Evolutionary conservation across 2,888 invertebrate genomes (phyloP), one percentile per base, ranked within the genome.

Genomic region (Zootermopsis nevadensis): DNA sequence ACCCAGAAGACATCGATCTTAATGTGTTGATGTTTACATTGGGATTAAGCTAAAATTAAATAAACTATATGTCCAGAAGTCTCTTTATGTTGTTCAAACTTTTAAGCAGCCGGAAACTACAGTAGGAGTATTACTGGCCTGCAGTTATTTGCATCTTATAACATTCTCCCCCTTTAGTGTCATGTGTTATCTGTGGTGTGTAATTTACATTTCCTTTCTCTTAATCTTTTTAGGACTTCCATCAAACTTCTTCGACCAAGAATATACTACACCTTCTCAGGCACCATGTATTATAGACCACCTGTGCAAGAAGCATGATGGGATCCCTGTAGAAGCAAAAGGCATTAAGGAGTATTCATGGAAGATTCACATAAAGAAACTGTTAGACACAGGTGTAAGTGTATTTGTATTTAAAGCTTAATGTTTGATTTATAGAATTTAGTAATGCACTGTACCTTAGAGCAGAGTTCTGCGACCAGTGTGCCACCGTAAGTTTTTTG

Each of bases 311-410:
- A 93, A 94, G 87, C 95, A 96, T 87, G 94, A 95, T 87, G 97
- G 96, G 0, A 92, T 96, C 69, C 91, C 94, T n/a, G 92, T 96
- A 4, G 98, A 99, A 89, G 98, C 98, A 12, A 95, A 95, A 88
- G 94, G 95, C 33, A 96, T 98, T 88, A 98, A 98, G 88, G 95
- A 96, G 87, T 98, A 97, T 88, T 95, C 94, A 87, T 95, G 96
- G 91, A 95, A 94, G 87, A 94, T 93, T 82, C 94, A 96, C 80
- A 93, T 98, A 66, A 93, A 92, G 86, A 93, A 93, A 86, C 92
- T 97, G 86, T 95, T 96, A 88, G 93, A 94, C 6, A 94, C 93
- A 89, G 92, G 92, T 88, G 93, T 94, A 89, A 89, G 89, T 86
- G 27, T 48, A 84, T 60, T 66, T 24, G 15, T 77, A 8, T 67